A percentile compares a stretch with the other conserved stretches of the same genome.
Evolutionary conservation across 2,888 invertebrate species (phyloP).

Genomic region (Drosophila mercatorum): DNA sequence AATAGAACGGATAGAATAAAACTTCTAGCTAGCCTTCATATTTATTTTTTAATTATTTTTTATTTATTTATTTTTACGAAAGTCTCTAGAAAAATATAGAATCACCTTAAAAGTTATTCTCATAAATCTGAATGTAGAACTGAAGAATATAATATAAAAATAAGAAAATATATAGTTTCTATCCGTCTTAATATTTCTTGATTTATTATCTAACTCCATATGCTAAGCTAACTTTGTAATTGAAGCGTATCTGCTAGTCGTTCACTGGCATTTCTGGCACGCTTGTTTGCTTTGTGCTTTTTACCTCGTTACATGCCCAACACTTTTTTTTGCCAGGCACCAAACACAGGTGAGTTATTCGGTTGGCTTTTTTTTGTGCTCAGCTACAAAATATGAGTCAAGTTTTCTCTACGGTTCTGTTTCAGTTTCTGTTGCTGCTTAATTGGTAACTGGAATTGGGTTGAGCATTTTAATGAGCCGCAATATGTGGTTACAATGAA

Average conservation of each 20-base stretch:
- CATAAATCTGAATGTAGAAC: neutral
- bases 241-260: neutral
- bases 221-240: too few relatives aligned
- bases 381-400: constrained; percentile 63
- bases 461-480: constrained; percentile 66
- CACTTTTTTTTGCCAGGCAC: constrained; percentile 29
- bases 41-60: too few relatives aligned
- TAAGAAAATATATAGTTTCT: too few relatives aligned
- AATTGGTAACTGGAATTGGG: constrained; percentile 68
- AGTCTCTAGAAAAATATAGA: neutral
- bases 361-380: neutral
- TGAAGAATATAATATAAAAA: neutral
- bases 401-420: constrained; percentile 44
- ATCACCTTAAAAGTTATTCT: neutral
- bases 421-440: constrained; percentile 41
- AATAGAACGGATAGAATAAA: too few relatives aligned
- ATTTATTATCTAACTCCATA: too few relatives aligned
- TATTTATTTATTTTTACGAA: too few relatives aligned
- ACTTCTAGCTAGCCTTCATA: too few relatives aligned
- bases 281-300: constrained; percentile 13
- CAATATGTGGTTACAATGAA: constrained; percentile 38
- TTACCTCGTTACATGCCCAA: constrained; percentile 32
- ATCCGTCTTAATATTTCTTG: too few relatives aligned
- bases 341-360: constrained; percentile 31
- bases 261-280: neutral